A percentile compares a stretch with the other conserved stretches of the same genome.
phyloP scores from a whole-genome alignment of 2,888 invertebrate genomes.

The Lymantria monacha region DNA sequence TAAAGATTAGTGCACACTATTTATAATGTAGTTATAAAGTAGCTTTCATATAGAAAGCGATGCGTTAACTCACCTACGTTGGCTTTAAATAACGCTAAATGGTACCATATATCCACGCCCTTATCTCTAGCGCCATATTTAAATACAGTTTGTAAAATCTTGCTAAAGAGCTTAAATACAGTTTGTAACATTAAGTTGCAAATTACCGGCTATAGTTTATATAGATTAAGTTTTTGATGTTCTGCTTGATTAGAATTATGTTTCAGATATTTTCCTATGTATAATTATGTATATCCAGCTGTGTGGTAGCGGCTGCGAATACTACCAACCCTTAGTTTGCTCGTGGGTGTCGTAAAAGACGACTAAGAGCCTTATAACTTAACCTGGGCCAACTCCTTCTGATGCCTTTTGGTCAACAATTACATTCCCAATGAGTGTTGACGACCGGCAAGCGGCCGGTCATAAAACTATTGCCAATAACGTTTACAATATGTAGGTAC shows the following conservation, averaged over 20 bases:
- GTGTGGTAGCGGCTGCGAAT: too few relatives aligned
- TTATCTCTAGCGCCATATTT: slow-evolving; percentile 39
- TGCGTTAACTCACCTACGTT: slow-evolving; percentile 30
- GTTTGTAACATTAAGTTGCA: slow-evolving; percentile 35
- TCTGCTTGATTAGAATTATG: slow-evolving; percentile 1
- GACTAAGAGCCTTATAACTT: too few relatives aligned
- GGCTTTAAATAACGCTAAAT: slow-evolving; percentile 47
- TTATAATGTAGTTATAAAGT: slow-evolving; percentile 34
- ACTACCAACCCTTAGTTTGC: too few relatives aligned
- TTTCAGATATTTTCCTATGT: too few relatives aligned
- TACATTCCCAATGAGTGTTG: too few relatives aligned
- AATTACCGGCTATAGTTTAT: slow-evolving; percentile 31
- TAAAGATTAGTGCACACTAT: slow-evolving; percentile 30
- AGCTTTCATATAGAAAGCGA: slow-evolving; percentile 38
- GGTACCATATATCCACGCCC: slow-evolving; percentile 40
- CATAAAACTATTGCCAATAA: too few relatives aligned
- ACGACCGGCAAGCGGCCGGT: too few relatives aligned
- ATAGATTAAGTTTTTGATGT: slow-evolving; percentile 28
- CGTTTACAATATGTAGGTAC: too few relatives aligned
- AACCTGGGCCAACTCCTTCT: too few relatives aligned
- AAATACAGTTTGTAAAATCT: slow-evolving; percentile 39
- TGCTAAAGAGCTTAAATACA: slow-evolving; percentile 29
- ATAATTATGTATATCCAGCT: too few relatives aligned
- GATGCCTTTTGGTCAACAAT: too few relatives aligned
- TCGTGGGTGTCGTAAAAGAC: too few relatives aligned